These are phyloP conservation scores for Eueremaeus valkanovi DNA, from an alignment of 2,888 invertebrate genomes.

Conservation along the genomic window DNA sequence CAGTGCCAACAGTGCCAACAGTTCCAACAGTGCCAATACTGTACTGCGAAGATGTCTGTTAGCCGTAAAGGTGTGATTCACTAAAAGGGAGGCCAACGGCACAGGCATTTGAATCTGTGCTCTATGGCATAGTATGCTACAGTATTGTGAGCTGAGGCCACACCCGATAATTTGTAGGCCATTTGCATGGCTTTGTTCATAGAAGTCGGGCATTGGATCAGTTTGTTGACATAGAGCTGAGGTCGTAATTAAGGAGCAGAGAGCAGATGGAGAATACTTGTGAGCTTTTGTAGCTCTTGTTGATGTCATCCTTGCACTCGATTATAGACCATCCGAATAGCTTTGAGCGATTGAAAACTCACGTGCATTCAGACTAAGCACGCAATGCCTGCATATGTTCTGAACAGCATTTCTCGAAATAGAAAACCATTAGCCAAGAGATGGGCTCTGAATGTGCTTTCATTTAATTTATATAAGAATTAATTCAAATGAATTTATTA, in stretches of 20 bases:
- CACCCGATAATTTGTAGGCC: slow-evolving; percentile 10
- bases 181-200: not conserved
- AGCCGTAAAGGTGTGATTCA: not conserved
- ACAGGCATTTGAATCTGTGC: not conserved
- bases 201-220: not conserved
- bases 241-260: slow-evolving; percentile 3
- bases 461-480: not conserved
- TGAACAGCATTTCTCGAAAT: not conserved
- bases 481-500: not conserved
- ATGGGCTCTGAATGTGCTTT: not conserved
- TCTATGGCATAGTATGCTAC: not conserved
- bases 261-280: slow-evolving; percentile 5
- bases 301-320: not conserved
- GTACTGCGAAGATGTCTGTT: not conserved
- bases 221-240: not conserved
- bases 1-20: too few relatives aligned
- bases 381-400: not conserved
- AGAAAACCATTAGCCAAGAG: not conserved
- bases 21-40: too few relatives aligned
- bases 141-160: not conserved
- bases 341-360: not conserved
- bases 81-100: not conserved
- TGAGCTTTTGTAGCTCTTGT: not conserved
- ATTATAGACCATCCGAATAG: not conserved
- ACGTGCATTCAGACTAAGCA: not conserved